A percentile compares a stretch with the other conserved stretches of the same genome.
These are phyloP conservation scores for Ormyrus nitidulus DNA, from an alignment of 2,888 invertebrate species.

Conservation along the genomic window DNA sequence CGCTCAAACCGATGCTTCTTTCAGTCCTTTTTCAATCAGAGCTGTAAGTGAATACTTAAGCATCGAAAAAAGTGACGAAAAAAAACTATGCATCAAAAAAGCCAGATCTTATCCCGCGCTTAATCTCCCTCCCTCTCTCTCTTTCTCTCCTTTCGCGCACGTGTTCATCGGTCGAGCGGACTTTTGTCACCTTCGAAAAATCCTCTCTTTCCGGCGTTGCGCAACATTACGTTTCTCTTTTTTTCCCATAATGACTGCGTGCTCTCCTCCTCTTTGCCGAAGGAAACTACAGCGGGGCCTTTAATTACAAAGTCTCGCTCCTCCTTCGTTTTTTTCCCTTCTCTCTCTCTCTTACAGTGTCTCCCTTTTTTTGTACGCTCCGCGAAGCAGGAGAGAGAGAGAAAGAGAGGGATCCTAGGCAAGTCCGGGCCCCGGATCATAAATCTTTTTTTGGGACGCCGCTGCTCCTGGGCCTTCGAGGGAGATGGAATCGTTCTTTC, in stretches of 20 bases:
- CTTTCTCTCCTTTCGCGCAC: conserved; percentile 1
- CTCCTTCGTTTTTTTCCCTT: conserved; percentile 1
- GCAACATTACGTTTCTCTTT: neutral
- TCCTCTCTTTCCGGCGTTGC: conserved; percentile 2
- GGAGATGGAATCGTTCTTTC: conserved; percentile 39
- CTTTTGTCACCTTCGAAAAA: conserved; percentile 11
- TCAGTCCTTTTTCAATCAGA: too few relatives aligned
- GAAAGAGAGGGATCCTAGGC: conserved; percentile 12
- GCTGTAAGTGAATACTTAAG: too few relatives aligned
- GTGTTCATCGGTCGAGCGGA: neutral
- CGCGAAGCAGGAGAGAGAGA: neutral
- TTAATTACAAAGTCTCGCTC: conserved; percentile 49
- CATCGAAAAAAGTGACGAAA: too few relatives aligned
- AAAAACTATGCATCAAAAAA: too few relatives aligned
- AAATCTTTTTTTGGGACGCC: conserved; percentile 47
- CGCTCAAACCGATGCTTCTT: too few relatives aligned
- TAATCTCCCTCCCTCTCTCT: neutral
- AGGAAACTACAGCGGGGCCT: conserved; percentile 15
- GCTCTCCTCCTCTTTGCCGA: neutral
- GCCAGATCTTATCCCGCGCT: neutral
- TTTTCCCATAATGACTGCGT: conserved; percentile 12
- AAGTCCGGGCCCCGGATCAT: conserved; percentile 36
- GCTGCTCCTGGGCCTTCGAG: neutral
- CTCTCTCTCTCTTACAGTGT: conserved; percentile 25
- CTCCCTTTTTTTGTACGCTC: conserved; percentile 9